Base-by-base conservation (phyloP, 2,113 vertebrate genomes). In the Brachyistius frenatus region DNA sequence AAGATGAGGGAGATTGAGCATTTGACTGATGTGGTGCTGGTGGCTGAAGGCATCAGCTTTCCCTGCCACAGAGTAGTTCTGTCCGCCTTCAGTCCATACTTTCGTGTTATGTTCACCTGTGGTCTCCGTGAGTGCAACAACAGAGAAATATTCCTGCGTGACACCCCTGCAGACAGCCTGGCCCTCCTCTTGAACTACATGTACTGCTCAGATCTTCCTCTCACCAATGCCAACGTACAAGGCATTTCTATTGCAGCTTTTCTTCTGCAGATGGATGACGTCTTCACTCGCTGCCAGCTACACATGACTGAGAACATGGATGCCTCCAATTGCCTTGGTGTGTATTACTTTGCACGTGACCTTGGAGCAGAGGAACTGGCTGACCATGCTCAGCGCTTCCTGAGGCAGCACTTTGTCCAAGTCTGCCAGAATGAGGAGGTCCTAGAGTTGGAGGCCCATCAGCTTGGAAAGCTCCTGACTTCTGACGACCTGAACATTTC, bases 301-400 rank as follows among this genome's bases (percentile, higher is more conserved):
- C 97, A 98, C 87, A 98, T 99, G 97, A 95, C 91, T 36, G 96
- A 96, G 69, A 97, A 98, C 57, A 99, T 99, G 97, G 98, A 99
- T 58, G 93, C 95, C 50, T 97, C 96, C 76, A 99, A 99, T 89
- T 99, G 97, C 33, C 88, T 99, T 6, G 98, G 98, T 16, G 95
- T 99, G 85, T 96, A 97, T 88, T 95, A 96, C 74, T 99, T 98
- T 83, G 96, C 97, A 35, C 96, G 95, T 81, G 97, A 98, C 60
- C 96, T 99, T 0, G 96, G 96, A 31, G 98, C 95, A 5, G 98
- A 99, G 89, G 97, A 98, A 16, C 87, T 99, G 13, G 91, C 94
- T 0, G 97, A 98, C 64, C 94, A 93, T 4, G 96, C 97, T 0
- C 93, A 95, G 78, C 96, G 93, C 47, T 99, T 95, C 72, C 73